These are phyloP conservation scores for Boloria selene DNA, from an alignment of 2,888 invertebrate genomes.

Conservation along the genomic window DNA sequence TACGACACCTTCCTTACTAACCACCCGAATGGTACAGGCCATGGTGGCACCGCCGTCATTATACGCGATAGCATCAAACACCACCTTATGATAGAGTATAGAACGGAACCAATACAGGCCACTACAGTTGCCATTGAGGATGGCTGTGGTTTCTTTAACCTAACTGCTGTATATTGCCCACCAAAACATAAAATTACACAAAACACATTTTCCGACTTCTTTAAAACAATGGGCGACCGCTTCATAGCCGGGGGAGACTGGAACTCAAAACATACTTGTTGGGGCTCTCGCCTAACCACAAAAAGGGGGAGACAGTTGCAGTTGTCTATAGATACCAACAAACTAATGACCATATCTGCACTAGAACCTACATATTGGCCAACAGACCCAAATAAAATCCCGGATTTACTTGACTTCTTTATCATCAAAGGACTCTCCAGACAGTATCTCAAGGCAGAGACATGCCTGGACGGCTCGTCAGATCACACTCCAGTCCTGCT, in stretches of 20 bases:
- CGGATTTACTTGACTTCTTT: conserved; percentile 43
- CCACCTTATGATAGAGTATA: too few relatives aligned
- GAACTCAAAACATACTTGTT: conserved; percentile 41
- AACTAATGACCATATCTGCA: conserved; percentile 19
- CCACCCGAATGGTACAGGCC: conserved; percentile 35
- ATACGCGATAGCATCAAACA: too few relatives aligned
- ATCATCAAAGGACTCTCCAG: conserved; percentile 21
- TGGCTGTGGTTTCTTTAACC: too few relatives aligned
- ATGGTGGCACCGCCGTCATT: conserved; percentile 22
- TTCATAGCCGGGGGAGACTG: conserved; percentile 39
- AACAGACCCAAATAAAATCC: conserved; percentile 35
- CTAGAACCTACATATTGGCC: conserved; percentile 42
- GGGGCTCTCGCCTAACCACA: too few relatives aligned
- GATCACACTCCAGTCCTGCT: too few relatives aligned
- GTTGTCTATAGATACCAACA: background rate
- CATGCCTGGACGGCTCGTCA: too few relatives aligned
- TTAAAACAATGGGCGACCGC: background rate
- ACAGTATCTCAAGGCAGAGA: too few relatives aligned
- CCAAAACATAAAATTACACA: background rate
- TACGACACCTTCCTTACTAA: conserved; percentile 32
- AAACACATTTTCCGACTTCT: background rate
- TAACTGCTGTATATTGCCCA: too few relatives aligned
- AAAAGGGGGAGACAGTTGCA: conserved; percentile 31
- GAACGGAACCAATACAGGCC: too few relatives aligned
- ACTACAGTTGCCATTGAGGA: too few relatives aligned